These are phyloP conservation scores for Eptesicus fuscus DNA, from an alignment of 2,113 vertebrate genomes.

Conservation along the genomic window DNA sequence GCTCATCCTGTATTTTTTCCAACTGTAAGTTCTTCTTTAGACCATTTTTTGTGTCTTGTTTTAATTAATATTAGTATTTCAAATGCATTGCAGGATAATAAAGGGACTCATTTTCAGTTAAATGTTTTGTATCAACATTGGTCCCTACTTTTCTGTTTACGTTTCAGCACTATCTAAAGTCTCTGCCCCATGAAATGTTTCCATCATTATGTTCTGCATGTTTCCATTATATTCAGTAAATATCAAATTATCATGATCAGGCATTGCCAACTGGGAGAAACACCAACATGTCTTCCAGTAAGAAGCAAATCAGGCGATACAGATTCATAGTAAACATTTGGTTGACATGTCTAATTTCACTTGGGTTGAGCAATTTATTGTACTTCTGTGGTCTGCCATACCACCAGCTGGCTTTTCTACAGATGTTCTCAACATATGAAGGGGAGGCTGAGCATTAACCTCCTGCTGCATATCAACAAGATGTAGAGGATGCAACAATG, in stretches of 20 bases:
- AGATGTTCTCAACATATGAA: constrained; percentile 49
- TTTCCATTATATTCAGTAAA: not conserved
- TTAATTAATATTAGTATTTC: not conserved
- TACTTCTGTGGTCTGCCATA: not conserved
- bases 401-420: constrained; percentile 53
- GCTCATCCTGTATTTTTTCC: not conserved
- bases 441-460: constrained; percentile 19
- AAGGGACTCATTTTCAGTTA: not conserved
- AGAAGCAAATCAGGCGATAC: constrained; percentile 55
- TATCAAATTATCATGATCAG: constrained; percentile 13
- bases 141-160: not conserved
- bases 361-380: constrained; percentile 45
- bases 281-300: constrained; percentile 38
- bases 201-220: not conserved
- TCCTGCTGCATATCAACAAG: constrained; percentile 53
- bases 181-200: not conserved
- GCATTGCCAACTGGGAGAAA: constrained; percentile 26
- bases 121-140: not conserved
- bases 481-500: not conserved
- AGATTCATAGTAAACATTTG: constrained; percentile 60
- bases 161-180: not conserved
- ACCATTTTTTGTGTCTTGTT: not conserved
- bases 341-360: constrained; percentile 29
- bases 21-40: not conserved
- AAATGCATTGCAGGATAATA: not conserved